Base-by-base conservation (phyloP, 2,113 vertebrate genomes). In the Parotia lawesii region DNA sequence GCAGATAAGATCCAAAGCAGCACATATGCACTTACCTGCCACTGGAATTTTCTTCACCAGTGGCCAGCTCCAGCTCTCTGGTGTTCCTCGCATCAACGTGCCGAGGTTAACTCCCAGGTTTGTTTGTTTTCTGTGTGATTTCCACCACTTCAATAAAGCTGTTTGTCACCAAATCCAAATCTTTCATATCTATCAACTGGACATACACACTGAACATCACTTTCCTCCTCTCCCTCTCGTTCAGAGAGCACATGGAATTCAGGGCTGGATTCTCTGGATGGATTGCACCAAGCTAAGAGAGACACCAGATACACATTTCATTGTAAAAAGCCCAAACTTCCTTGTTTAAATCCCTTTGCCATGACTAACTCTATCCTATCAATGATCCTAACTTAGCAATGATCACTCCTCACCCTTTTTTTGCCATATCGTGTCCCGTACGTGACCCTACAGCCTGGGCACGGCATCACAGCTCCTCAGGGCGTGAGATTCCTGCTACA, bases 401-500 rank as follows among this genome's bases (percentile, higher is more conserved):
- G 48, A 48, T 48, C 24, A 48, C 13, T 48, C 48, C 13, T 48
- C 48, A 48, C 48, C 47, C 23, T 25, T 48, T 48, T 48, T 48
- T 48, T 48, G 47, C 24, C 22, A 13, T 24, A 24, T 48, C 22
- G 8, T 24, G 47, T 48, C 47, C 48, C 48, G 35, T 1, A 5
- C 13, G 7, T 0, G 1, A 15, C 22, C 56, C 40, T 4, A 37
- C 27, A 24, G 33, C 56, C 27, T 2, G 4, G 47, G 17, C 33
- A 47, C 35, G 37, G 42, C 53, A 42, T 14, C 61, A 3, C 27
- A 72, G 40, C 58, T 45, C 65, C 70, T 40, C n/a, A 40, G 70
- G 48, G 20, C 0, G 0, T 0, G 2, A n/a, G 5, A 8, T 3
- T 31, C 12, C n/a, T 78, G 29, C 56, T 58, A 1, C 4, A 54